phyloP scores from a whole-genome alignment of 1,140 invertebrate species.

The Pemphigus obesinymphae region DNA sequence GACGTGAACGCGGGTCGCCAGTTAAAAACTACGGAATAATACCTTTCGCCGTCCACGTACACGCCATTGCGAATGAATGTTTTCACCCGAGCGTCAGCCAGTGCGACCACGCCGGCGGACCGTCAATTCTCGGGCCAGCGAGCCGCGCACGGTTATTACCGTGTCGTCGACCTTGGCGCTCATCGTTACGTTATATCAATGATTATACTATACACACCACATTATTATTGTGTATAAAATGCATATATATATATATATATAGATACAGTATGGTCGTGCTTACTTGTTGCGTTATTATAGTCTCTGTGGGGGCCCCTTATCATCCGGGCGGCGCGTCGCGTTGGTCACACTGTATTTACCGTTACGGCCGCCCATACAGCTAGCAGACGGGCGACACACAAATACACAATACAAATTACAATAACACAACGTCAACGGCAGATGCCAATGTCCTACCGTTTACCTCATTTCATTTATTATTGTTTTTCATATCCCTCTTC shows the following conservation, averaged over 20 bases:
- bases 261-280: not conserved
- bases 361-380: not conserved
- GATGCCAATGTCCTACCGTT: too few species aligned
- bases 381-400: too few species aligned
- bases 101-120: not conserved
- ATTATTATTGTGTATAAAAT: too few species aligned
- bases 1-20: constrained; percentile 6
- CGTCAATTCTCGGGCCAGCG: not conserved
- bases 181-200: too few species aligned
- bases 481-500: too few species aligned
- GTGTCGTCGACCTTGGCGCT: not conserved
- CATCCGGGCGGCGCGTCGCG: not conserved
- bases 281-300: not conserved
- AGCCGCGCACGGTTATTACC: not conserved
- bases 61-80: constrained; percentile 31
- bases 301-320: not conserved
- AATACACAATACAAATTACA: too few species aligned
- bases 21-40: constrained; percentile 36
- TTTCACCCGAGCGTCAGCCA: constrained; percentile 25
- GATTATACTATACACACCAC: too few species aligned
- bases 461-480: too few species aligned
- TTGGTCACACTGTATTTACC: constrained; percentile 31
- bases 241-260: too few species aligned
- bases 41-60: constrained; percentile 38
- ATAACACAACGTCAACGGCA: too few species aligned